These are phyloP conservation scores for Galeruca laticollis DNA, from an alignment of 2,888 invertebrate genomes.

Conservation along the genomic window DNA sequence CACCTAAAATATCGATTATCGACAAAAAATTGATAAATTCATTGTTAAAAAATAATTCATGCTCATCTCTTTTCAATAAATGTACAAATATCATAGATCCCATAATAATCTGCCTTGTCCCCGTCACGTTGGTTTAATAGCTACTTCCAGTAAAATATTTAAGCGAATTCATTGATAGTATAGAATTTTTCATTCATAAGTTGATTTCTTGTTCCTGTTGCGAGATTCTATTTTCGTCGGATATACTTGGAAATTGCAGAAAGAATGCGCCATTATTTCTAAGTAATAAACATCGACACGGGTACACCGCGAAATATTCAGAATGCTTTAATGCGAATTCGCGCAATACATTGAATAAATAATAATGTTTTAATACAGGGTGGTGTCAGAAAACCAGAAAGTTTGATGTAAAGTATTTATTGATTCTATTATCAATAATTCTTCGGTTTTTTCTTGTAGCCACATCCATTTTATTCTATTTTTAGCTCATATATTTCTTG, in stretches of 20 bases:
- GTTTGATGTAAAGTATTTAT: background rate
- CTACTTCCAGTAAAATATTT: slow-evolving; percentile 37
- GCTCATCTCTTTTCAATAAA: too few species aligned
- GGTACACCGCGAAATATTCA: slow-evolving; percentile 3
- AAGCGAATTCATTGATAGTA: slow-evolving; percentile 48
- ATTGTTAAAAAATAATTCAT: too few species aligned
- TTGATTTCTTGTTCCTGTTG: slow-evolving; percentile 36
- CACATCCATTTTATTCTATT: too few species aligned
- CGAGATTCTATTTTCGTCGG: slow-evolving; percentile 35
- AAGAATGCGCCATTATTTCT: slow-evolving; percentile 22
- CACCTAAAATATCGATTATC: too few species aligned
- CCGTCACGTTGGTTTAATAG: slow-evolving; percentile 2
- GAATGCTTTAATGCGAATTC: slow-evolving; percentile 1
- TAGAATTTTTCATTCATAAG: slow-evolving; percentile 46
- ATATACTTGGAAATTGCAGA: slow-evolving; percentile 22
- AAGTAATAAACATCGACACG: background rate
- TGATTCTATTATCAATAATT: too few species aligned
- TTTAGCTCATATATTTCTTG: too few species aligned
- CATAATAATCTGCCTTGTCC: background rate
- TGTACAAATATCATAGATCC: too few species aligned
- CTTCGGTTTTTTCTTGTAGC: too few species aligned
- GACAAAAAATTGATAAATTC: too few species aligned
- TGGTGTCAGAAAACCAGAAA: background rate
- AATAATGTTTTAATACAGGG: background rate
- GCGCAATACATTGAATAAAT: background rate